Base-by-base conservation (phyloP, 2,888 invertebrate genomes). In the Polydesmus complanatus region DNA sequence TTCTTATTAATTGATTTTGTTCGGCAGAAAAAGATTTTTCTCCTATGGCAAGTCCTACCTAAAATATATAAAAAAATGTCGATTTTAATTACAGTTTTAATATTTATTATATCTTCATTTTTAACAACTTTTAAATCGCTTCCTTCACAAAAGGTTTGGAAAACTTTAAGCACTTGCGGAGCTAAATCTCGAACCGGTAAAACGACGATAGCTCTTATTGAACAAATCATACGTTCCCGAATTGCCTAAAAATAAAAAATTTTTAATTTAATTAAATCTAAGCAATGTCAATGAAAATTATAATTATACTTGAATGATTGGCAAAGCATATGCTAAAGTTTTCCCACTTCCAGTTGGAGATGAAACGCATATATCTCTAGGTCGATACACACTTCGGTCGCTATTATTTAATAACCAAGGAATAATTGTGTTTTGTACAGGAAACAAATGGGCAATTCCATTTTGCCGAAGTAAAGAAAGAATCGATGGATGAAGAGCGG, bases 341-440 rank as follows among this genome's bases (percentile, higher is more conserved):
- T 97, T 97, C 22, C 97, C 97, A 78, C 94, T 95, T 21, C 95
- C 96, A 1, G 97, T 97, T 1, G 97, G 95, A 21, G 96, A 94
- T 51, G 93, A 94, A 27, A 98, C 90, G 76, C 97, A 97, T 58
- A 95, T 79, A 73, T 98, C 97, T 66, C 85, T 81, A 0, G 91
- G 87, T 75, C 88, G 83, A 67, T 67, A 85, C 78, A 27, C 79
- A 61, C 82, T 78, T 66, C 81, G 76, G 64, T 77, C 72, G 66
- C 83, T 79, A 64, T 81, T 80, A 67, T 81, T 74, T 37, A 89
- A 71, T 56, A 92, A 77, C 79, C 85, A 88, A 2, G 87, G 86
- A 65, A 92, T 81, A 0, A 89, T 19, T 5, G 8, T 50, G 3
- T 22, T 62, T 59, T 64, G 68, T 75, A 76, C 76, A 60, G 94